Percentiles rank a stretch among this genome's conserved stretches.
Conservation (phyloP, 2,888 invertebrate species). For the Ichneumoninae sp. region DNA sequence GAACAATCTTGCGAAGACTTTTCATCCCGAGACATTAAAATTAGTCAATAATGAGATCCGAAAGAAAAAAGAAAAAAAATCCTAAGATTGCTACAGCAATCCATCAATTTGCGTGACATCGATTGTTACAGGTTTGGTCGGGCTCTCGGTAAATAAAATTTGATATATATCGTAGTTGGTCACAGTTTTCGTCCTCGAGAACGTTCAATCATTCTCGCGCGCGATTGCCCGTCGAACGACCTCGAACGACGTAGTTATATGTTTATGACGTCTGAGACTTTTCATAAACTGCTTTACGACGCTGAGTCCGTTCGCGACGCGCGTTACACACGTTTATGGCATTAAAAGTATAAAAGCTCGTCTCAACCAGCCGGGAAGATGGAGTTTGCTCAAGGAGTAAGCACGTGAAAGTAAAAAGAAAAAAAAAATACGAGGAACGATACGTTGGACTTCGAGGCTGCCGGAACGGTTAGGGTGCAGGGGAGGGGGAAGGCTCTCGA, state of each 20-base stretch:
- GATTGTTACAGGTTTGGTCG: neutral
- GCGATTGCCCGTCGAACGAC: neutral
- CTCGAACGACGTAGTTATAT: neutral
- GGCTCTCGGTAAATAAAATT: neutral
- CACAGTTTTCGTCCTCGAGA: neutral
- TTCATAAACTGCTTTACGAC: slow-evolving; percentile 57
- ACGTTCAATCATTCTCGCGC: neutral
- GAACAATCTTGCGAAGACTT: neutral
- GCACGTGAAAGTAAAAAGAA: slow-evolving; percentile 1
- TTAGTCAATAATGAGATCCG: neutral
- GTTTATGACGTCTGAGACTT: slow-evolving; percentile 59
- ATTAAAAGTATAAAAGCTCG: slow-evolving; percentile 47
- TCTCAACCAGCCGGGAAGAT: slow-evolving; percentile 20
- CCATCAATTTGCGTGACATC: neutral
- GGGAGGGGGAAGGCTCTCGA: neutral
- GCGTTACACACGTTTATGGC: slow-evolving; percentile 25
- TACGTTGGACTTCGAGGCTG: slow-evolving; percentile 14
- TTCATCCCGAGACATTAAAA: neutral
- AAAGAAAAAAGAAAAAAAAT: slow-evolving; percentile 1
- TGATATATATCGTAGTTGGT: slow-evolving; percentile 1
- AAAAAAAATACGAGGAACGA: slow-evolving; percentile 11
- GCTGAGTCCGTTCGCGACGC: slow-evolving; percentile 26
- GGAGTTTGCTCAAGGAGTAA: slow-evolving; percentile 22
- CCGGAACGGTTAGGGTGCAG: neutral
- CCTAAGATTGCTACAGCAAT: neutral